Percentiles rank a stretch among this genome's conserved stretches.
Evolutionary conservation across 2,113 vertebrate genomes (phyloP).

Genomic region (Ageneiosus marmoratus): DNA sequence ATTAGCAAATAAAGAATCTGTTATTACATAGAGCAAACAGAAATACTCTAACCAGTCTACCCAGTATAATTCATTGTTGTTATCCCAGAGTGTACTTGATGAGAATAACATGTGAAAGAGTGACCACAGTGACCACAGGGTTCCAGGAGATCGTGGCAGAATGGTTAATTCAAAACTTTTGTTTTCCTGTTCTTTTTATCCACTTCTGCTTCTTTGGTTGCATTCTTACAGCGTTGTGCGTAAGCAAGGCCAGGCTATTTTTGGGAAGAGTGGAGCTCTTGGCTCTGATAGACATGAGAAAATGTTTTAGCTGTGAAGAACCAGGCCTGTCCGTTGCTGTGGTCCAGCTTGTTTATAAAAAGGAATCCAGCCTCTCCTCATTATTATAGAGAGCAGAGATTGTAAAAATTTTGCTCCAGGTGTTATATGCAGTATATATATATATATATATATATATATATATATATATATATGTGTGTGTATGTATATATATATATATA

Average conservation of each 20-base stretch:
- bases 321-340: slow-evolving; percentile 31
- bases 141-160: slow-evolving; percentile 27
- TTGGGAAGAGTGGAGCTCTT: slow-evolving; percentile 71
- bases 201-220: slow-evolving; percentile 60
- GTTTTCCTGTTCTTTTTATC: slow-evolving; percentile 5
- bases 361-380: background rate
- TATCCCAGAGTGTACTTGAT: background rate
- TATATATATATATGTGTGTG: too few relatives aligned
- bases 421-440: background rate
- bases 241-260: slow-evolving; percentile 74
- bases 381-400: slow-evolving; percentile 6
- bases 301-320: slow-evolving; percentile 66
- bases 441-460: too few relatives aligned
- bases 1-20: slow-evolving; percentile 37
- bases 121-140: slow-evolving; percentile 1
- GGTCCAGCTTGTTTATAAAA: slow-evolving; percentile 22
- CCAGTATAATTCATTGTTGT: slow-evolving; percentile 15
- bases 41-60: slow-evolving; percentile 24
- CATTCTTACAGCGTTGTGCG: slow-evolving; percentile 68
- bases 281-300: slow-evolving; percentile 65
- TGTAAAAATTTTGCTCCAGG: background rate
- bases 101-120: slow-evolving; percentile 17
- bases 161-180: slow-evolving; percentile 16
- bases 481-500: too few relatives aligned
- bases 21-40: slow-evolving; percentile 33